Conservation (phyloP, 2,888 invertebrate species). For the Ecliptopera silaceata region DNA sequence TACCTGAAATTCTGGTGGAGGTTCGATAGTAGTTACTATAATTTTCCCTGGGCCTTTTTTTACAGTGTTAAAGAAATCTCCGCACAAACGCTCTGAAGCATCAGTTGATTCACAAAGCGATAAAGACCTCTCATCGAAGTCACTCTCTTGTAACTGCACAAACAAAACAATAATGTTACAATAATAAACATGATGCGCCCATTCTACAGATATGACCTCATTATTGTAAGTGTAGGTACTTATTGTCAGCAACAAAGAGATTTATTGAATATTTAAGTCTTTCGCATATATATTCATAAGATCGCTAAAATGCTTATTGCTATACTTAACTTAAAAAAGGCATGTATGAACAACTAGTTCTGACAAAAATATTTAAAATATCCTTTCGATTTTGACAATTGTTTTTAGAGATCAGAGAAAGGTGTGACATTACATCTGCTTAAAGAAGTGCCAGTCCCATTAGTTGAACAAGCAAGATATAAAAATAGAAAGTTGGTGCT, state of each 20-base stretch:
- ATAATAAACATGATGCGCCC: constrained; percentile 6
- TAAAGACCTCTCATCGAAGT: constrained; percentile 89
- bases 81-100: constrained; percentile 90
- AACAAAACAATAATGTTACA: constrained; percentile 27
- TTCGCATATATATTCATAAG: neutral
- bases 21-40: constrained; percentile 87
- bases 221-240: neutral
- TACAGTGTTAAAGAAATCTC: constrained; percentile 91
- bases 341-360: too few species aligned
- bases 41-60: constrained; percentile 90
- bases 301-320: too few species aligned
- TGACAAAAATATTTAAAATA: too few species aligned
- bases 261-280: neutral
- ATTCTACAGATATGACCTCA: constrained; percentile 3
- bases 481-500: too few species aligned
- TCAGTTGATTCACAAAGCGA: constrained; percentile 91
- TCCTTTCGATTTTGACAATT: too few species aligned
- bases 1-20: constrained; percentile 93
- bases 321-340: too few species aligned
- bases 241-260: neutral
- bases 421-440: too few species aligned
- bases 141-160: constrained; percentile 89
- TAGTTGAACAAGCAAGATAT: too few species aligned
- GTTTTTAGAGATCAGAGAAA: too few species aligned
- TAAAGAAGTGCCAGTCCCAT: too few species aligned